Conservation (phyloP, 2,797 vertebrate species). For the Gymnoscopelus braueri region DNA sequence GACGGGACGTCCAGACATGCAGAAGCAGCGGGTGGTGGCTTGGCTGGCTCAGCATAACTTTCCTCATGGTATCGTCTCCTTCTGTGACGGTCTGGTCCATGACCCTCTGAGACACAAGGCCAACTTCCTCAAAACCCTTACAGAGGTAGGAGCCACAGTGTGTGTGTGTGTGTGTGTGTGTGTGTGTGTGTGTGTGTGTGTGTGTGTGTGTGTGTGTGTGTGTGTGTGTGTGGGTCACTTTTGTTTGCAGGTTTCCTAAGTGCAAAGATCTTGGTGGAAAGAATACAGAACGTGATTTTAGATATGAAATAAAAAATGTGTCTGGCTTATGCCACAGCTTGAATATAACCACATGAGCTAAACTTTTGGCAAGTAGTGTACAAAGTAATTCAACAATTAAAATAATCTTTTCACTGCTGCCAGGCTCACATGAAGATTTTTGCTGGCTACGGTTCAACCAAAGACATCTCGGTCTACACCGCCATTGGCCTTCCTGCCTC, state of each 20-base stretch:
- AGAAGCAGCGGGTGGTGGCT: constrained; percentile 98
- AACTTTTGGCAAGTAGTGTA: too few relatives aligned
- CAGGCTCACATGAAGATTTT: constrained; percentile 94
- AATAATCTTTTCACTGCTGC: constrained; percentile 14
- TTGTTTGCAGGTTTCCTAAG: background rate
- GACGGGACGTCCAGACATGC: constrained; percentile 98
- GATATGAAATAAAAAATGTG: background rate
- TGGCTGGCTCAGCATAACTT: constrained; percentile 99
- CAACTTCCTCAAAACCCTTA: constrained; percentile 94
- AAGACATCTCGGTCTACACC: constrained; percentile 97
- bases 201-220: too few relatives aligned
- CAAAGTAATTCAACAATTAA: too few relatives aligned
- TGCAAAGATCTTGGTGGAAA: background rate
- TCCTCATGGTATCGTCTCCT: constrained; percentile 96
- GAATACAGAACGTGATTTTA: background rate
- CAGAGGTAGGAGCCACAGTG: constrained; percentile 80
- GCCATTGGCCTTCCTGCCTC: constrained; percentile 89
- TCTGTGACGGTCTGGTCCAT: constrained; percentile 96
- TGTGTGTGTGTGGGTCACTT: background rate
- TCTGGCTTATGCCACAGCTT: background rate
- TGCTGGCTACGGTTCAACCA: constrained; percentile 95
- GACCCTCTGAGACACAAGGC: constrained; percentile 97
- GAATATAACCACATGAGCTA: too few relatives aligned
- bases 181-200: too few relatives aligned
- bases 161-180: too few relatives aligned